phyloP scores from a whole-genome alignment of 1,140 invertebrate genomes.

The Musca domestica region DNA sequence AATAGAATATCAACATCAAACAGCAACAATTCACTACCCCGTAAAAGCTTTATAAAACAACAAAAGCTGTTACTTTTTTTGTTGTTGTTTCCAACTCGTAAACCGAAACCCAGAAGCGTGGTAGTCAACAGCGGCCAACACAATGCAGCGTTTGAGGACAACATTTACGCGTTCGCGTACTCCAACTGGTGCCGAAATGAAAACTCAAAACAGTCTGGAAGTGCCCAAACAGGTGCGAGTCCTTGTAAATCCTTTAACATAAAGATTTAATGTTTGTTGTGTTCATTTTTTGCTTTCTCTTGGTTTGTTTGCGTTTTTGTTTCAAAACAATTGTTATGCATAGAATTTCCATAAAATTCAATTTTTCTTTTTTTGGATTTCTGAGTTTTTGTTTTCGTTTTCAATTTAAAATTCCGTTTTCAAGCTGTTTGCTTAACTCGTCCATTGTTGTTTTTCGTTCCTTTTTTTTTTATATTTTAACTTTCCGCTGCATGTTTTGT shows the following conservation, averaged over 20 bases:
- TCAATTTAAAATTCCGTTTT: no score
- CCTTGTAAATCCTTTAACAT: not conserved
- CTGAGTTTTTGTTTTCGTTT: not conserved
- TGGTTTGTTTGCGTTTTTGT: not conserved
- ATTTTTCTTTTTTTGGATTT: not conserved
- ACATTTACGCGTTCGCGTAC: slow-evolving; percentile 83
- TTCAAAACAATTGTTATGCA: not conserved
- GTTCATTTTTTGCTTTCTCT: not conserved
- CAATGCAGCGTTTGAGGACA: slow-evolving; percentile 77
- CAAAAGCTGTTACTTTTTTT: not conserved
- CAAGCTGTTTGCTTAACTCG: no score
- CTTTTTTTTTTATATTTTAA: no score
- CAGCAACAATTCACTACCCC: no score
- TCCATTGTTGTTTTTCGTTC: no score
- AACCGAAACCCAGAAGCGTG: not conserved
- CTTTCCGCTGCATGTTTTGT: no score
- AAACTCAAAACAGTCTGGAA: slow-evolving; percentile 83
- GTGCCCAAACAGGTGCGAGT: slow-evolving; percentile 76
- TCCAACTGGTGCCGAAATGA: slow-evolving; percentile 84
- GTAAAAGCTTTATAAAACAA: not conserved
- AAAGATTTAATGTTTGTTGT: not conserved
- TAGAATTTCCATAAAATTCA: not conserved
- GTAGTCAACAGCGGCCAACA: not conserved
- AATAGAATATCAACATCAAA: no score
- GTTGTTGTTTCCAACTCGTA: not conserved